Percentiles rank a stretch among this genome's conserved stretches.
These are phyloP conservation scores for Mormyrus hasselquistii DNA, from an alignment of 2,797 vertebrate species.

Conservation along the genomic window DNA sequence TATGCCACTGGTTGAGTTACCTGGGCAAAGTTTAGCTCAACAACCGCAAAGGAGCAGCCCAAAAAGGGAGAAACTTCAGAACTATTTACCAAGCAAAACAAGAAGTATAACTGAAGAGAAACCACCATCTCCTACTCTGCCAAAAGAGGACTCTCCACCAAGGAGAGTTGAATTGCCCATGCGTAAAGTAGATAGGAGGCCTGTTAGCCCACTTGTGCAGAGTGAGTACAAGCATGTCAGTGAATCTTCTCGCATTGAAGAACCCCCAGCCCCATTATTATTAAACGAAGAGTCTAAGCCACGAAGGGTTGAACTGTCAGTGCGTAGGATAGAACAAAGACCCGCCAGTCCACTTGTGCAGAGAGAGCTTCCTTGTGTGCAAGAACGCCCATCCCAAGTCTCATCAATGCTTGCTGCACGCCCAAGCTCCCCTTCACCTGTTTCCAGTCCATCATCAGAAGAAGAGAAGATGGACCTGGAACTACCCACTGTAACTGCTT, in stretches of 20 bases:
- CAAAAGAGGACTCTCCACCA: constrained; percentile 36
- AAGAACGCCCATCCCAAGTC: constrained; percentile 44
- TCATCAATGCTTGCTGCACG: constrained; percentile 45
- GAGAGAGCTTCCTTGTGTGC: constrained; percentile 40
- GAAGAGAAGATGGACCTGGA: constrained; percentile 66
- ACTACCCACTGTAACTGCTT: constrained; percentile 29
- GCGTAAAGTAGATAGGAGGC: constrained; percentile 8
- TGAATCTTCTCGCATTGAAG: constrained; percentile 47
- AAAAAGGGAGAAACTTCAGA: constrained; percentile 53
- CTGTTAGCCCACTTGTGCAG: constrained; percentile 59
- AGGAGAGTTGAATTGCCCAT: constrained; percentile 1
- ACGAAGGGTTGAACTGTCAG: constrained; percentile 51
- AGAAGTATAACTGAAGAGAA: constrained; percentile 28
- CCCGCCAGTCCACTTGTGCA: constrained; percentile 65
- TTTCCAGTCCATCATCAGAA: constrained; percentile 26
- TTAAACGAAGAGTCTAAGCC: constrained; percentile 45
- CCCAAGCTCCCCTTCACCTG: constrained; percentile 20
- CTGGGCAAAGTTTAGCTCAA: constrained; percentile 57
- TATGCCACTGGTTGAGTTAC: constrained; percentile 61
- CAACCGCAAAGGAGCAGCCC: constrained; percentile 52
- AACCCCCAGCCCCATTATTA: constrained; percentile 34
- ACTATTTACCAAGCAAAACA: constrained; percentile 47
- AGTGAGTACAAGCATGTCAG: constrained; percentile 53
- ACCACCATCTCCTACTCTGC: constrained; percentile 47
- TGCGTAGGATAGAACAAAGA: constrained; percentile 61